Conservation (phyloP, 2,113 vertebrate genomes). For the Peromyscus californicus region DNA sequence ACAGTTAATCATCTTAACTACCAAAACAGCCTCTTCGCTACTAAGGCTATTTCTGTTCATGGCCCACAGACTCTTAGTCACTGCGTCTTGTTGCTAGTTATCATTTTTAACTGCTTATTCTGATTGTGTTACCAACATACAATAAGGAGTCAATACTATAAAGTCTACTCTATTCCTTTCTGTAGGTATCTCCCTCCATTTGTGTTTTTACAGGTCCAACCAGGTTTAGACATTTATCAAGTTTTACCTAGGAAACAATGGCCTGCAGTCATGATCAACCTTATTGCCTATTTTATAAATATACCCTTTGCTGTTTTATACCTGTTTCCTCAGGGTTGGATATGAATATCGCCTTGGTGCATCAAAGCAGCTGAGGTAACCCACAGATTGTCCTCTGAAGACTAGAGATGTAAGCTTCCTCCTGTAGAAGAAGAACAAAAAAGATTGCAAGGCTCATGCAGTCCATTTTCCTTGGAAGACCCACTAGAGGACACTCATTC, state of each 20-base stretch:
- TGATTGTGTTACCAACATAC: neutral
- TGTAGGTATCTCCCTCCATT: neutral
- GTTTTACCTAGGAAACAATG: neutral
- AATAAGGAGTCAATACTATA: neutral
- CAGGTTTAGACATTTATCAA: neutral
- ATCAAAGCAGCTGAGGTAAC: neutral
- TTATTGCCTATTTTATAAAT: neutral
- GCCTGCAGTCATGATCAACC: neutral
- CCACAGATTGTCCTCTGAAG: neutral
- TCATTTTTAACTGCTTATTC: neutral
- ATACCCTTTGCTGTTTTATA: neutral
- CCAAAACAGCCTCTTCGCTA: neutral
- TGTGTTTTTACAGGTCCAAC: neutral
- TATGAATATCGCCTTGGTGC: neutral
- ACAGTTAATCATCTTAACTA: neutral
- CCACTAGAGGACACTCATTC: too few species aligned
- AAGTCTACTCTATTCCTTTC: neutral
- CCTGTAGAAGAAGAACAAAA: neutral
- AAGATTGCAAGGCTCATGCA: neutral
- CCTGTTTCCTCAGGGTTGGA: neutral
- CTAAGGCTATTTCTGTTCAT: neutral
- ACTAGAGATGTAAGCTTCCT: neutral
- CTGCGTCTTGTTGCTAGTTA: neutral
- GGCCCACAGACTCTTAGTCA: neutral
- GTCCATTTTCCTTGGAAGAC: too few species aligned